A percentile compares a stretch with the other conserved stretches of the same genome.
These are phyloP conservation scores for Schizaphis graminum DNA, from an alignment of 2,888 invertebrate species.

Conservation along the genomic window DNA sequence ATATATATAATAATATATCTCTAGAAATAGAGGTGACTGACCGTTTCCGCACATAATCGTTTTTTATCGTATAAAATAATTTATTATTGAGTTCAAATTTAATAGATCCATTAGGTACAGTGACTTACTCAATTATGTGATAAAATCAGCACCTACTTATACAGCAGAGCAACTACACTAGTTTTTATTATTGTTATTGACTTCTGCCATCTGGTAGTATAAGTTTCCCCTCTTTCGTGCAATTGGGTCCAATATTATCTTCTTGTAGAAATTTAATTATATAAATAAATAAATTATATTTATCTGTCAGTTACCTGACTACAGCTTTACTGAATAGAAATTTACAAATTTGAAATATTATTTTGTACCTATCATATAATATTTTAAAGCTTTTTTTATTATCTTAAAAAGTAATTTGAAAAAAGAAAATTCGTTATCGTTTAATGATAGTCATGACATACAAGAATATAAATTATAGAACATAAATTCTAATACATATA, in stretches of 20 bases:
- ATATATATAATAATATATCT: neutral
- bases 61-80: neutral
- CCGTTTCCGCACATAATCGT: neutral
- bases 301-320: neutral
- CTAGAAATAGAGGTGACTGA: neutral
- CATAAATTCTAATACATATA: neutral
- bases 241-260: neutral
- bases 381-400: neutral
- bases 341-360: neutral
- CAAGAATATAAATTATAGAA: neutral
- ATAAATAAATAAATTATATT: neutral
- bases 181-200: neutral
- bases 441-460: neutral
- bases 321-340: neutral
- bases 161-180: neutral
- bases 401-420: neutral
- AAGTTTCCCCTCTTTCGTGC: neutral
- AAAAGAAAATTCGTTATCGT: neutral
- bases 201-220: neutral
- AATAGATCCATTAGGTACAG: neutral
- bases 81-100: neutral
- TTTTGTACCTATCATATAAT: neutral
- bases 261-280: neutral
- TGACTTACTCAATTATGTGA: neutral
- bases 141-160: neutral